Base-by-base conservation (phyloP, 2,797 vertebrate genomes). In the Caiman crocodilus region DNA sequence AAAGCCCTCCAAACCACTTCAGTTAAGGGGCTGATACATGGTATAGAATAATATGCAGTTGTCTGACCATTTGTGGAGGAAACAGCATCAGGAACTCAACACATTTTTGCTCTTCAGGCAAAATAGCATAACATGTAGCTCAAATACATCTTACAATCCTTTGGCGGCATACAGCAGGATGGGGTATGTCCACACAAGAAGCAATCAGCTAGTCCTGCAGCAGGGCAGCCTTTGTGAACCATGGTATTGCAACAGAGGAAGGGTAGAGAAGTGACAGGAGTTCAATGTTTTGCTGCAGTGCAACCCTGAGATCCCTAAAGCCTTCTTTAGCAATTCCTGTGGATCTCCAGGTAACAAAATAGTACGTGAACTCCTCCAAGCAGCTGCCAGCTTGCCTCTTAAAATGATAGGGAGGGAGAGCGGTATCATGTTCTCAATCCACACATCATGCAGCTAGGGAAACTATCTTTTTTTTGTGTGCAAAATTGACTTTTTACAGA, bases 401-500 rank as follows among this genome's bases (percentile, higher is more conserved):
- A 42, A 42, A 9, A 6, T 42, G 42, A 42, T 42, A 42, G 42
- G 42, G 13, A 25, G 18, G 30, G 18, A 67, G 30, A 67, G 32
- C 10, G 21, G 20, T 30, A 3, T 21, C n/a, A 6, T 4, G 6
- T 14, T 26, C 35, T 56, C 73, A 7, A 13, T n/a, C 50, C 30
- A 26, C 25, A 58, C 8, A 58, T 64, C 28, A 17, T 28, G 42
- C 13, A 42, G 57, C 26, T 60, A 57, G 35, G 5, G 77, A 11
- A 67, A 58, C 23, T 11, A 17, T 20, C 15, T 25, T 55, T 28
- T 96, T 96, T 95, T n/a, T n/a, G n/a, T 95, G 85, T 88, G 76
- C 91, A 1, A 57, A 95, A 79, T 83, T 94, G 95, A 95, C 90
- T 91, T 92, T 77, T 28, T 86, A 87, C 93, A 89, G 79, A 84